Evolutionary conservation across 1,140 invertebrate genomes (phyloP).

Genomic region (Zophobas atratus): DNA sequence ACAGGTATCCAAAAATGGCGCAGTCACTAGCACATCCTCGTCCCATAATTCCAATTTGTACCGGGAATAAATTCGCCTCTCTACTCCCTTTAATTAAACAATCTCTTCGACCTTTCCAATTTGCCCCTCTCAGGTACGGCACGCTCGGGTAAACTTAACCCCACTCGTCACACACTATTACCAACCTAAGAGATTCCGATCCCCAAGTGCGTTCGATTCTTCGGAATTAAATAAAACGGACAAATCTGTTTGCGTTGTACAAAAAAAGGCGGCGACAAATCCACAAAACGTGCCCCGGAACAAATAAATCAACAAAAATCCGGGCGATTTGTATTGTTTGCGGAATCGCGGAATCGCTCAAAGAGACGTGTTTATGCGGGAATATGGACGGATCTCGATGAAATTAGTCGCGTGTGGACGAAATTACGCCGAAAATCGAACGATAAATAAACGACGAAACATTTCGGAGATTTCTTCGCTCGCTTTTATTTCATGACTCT

Average conservation of each 20-base stretch:
- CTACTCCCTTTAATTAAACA: slow-evolving; percentile 20
- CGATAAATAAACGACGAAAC: too few species aligned
- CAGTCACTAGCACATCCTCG: neutral
- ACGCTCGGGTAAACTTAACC: slow-evolving; percentile 20
- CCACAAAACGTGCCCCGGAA: too few species aligned
- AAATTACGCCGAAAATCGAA: too few species aligned
- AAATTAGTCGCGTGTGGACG: too few species aligned
- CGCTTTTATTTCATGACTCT: neutral
- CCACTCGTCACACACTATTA: slow-evolving; percentile 23
- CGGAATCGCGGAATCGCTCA: too few species aligned
- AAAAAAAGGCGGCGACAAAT: too few species aligned
- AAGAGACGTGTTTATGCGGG: too few species aligned
- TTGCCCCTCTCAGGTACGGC: slow-evolving; percentile 8
- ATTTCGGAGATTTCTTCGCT: neutral
- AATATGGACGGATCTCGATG: too few species aligned
- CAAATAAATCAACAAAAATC: too few species aligned
- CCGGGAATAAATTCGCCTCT: slow-evolving; percentile 1
- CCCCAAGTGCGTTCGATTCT: slow-evolving; percentile 18
- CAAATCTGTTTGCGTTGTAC: too few species aligned
- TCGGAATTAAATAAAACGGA: slow-evolving; percentile 20
- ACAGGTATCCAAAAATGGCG: too few species aligned
- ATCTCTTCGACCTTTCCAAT: slow-evolving; percentile 12
- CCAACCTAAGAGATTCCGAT: neutral
- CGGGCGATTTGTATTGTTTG: too few species aligned
- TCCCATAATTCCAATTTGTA: neutral